phyloP scores from a whole-genome alignment of 2,888 invertebrate species.

The Deladenus siricidicola region DNA sequence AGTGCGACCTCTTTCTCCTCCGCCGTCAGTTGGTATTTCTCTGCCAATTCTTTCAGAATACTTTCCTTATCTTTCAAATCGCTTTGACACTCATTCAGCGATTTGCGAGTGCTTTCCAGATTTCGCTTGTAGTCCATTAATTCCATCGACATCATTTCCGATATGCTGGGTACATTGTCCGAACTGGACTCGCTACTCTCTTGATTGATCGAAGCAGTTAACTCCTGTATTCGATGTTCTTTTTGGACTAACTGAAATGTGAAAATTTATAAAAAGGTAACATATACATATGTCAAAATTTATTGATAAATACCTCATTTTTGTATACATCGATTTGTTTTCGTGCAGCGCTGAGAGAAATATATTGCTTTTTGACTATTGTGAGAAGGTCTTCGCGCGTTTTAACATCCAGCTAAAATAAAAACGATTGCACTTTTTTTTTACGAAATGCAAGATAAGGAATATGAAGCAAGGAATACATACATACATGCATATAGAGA shows the following conservation, averaged over 20 bases:
- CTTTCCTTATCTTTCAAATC: constrained; percentile 14
- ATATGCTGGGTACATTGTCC: neutral
- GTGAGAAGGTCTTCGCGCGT: constrained; percentile 32
- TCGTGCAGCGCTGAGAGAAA: constrained; percentile 23
- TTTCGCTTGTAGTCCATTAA: constrained; percentile 31
- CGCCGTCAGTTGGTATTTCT: neutral
- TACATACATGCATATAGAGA: too few species aligned
- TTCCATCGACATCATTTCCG: constrained; percentile 27
- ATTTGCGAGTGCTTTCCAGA: constrained; percentile 14
- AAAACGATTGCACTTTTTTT: too few species aligned
- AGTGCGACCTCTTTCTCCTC: constrained; percentile 9
- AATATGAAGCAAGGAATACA: too few species aligned
- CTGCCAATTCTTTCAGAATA: constrained; percentile 8
- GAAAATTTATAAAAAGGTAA: neutral
- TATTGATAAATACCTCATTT: constrained; percentile 8
- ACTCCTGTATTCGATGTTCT: neutral
- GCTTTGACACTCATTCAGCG: constrained; percentile 15
- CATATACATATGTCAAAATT: neutral
- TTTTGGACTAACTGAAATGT: neutral
- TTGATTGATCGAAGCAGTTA: neutral
- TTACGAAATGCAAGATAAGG: too few species aligned
- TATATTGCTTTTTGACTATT: constrained; percentile 35
- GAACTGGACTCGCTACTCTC: neutral
- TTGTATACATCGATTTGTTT: constrained; percentile 22
- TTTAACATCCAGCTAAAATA: constrained; percentile 28